A percentile compares a stretch with the other conserved stretches of the same genome.
phyloP scores from a whole-genome alignment of 2,888 invertebrate genomes.

The Leptopilina syphax region DNA sequence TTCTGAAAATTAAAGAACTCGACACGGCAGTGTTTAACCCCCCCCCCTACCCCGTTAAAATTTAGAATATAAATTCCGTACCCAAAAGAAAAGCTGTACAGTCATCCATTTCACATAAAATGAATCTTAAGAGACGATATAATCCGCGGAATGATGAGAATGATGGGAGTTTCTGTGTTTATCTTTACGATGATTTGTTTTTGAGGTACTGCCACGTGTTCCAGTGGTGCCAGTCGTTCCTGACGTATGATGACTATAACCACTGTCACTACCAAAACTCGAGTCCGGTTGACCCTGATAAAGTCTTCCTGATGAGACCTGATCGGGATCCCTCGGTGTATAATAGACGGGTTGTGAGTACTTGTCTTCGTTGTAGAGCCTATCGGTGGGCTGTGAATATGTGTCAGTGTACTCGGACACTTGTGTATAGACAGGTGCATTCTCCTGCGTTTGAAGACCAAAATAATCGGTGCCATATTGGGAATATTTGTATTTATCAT shows the following conservation, averaged over 20 bases:
- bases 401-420: slow-evolving; percentile 71
- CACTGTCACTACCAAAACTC: slow-evolving; percentile 90
- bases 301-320: slow-evolving; percentile 66
- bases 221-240: slow-evolving; percentile 78
- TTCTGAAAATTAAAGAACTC: too few relatives aligned
- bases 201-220: slow-evolving; percentile 66
- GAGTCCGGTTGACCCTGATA: slow-evolving; percentile 78
- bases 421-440: slow-evolving; percentile 68
- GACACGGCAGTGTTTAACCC: too few relatives aligned
- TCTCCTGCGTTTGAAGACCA: slow-evolving; percentile 68
- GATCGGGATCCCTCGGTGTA: slow-evolving; percentile 66
- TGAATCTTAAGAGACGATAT: slow-evolving; percentile 68
- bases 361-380: slow-evolving; percentile 69
- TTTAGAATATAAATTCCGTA: too few relatives aligned
- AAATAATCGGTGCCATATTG: slow-evolving; percentile 67
- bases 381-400: slow-evolving; percentile 72
- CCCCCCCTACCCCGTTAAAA: too few relatives aligned
- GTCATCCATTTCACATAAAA: too few relatives aligned
- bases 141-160: slow-evolving; percentile 71
- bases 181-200: slow-evolving; percentile 70
- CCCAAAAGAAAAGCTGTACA: too few relatives aligned
- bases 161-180: slow-evolving; percentile 70
- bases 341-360: slow-evolving; percentile 72
- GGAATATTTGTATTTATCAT: slow-evolving; percentile 61
- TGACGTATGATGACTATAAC: slow-evolving; percentile 89